Evolutionary conservation across 2,888 invertebrate genomes (phyloP).

Genomic region (Drosophila formosana): DNA sequence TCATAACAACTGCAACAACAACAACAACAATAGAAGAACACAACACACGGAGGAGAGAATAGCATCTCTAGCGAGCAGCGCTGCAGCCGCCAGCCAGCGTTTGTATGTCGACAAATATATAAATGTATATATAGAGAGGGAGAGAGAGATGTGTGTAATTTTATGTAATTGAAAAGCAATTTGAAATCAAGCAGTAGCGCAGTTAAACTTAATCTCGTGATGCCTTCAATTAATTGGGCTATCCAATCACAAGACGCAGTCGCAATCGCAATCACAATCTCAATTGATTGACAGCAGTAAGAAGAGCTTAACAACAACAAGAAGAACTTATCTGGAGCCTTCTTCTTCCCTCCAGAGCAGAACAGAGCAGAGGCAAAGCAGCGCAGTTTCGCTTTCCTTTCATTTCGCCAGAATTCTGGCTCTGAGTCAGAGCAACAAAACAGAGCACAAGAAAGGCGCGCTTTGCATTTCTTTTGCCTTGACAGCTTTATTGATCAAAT

Average conservation of each 20-base stretch:
- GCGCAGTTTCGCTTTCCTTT: constrained; percentile 19
- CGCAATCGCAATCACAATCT: constrained; percentile 24
- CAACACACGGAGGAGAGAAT: constrained; percentile 5
- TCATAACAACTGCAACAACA: constrained; percentile 2
- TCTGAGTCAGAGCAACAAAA: constrained; percentile 38
- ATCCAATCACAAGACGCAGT: constrained; percentile 45
- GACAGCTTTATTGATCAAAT: constrained; percentile 72
- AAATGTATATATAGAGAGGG: not conserved
- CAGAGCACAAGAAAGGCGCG: constrained; percentile 24
- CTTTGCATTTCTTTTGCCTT: constrained; percentile 39
- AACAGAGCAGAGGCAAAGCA: too few species aligned
- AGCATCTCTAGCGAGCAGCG: constrained; percentile 33
- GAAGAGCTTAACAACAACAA: constrained; percentile 1
- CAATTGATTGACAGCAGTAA: constrained; percentile 21
- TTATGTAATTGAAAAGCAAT: constrained; percentile 75
- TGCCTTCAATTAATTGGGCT: constrained; percentile 61
- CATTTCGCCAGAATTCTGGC: constrained; percentile 22
- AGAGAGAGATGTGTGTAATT: constrained; percentile 49
- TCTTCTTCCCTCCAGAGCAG: not conserved
- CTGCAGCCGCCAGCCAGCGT: constrained; percentile 40
- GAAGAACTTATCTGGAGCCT: constrained; percentile 35
- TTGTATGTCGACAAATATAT: constrained; percentile 50
- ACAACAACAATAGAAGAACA: constrained; percentile 21
- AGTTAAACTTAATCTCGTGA: constrained; percentile 64
- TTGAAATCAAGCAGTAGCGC: constrained; percentile 24